phyloP scores from a whole-genome alignment of 2,797 vertebrate species.

The Gymnothorax javanicus region DNA sequence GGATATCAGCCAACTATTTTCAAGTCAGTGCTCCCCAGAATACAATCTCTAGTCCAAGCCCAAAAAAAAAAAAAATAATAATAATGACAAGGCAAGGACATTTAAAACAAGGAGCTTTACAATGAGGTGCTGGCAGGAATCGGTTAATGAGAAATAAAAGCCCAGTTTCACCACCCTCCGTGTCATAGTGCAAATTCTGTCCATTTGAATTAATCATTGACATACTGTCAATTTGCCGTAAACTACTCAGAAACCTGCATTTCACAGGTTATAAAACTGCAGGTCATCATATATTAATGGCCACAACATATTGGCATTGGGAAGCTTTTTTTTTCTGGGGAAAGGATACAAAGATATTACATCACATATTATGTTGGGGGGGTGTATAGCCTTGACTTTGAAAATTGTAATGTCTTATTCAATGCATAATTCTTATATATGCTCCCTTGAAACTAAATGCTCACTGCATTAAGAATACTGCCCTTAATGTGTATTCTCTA shows the following conservation, averaged over 20 bases:
- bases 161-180: constrained; percentile 8
- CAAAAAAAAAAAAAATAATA: constrained; percentile 10
- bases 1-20: constrained; percentile 19
- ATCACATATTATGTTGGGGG: background rate
- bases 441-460: background rate
- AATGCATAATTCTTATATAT: background rate
- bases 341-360: too few relatives aligned
- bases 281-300: background rate
- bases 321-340: background rate
- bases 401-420: background rate
- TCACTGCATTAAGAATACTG: background rate
- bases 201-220: background rate
- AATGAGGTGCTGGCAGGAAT: constrained; percentile 19
- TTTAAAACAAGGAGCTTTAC: constrained; percentile 31
- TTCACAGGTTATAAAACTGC: background rate
- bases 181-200: constrained; percentile 31
- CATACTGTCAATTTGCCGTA: background rate
- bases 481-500: background rate
- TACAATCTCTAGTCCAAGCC: background rate
- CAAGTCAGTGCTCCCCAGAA: constrained; percentile 19
- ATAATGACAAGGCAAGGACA: constrained; percentile 45
- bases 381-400: background rate
- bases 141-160: constrained; percentile 11
- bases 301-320: background rate
- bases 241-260: background rate